Evolutionary conservation across 1,140 invertebrate genomes (phyloP).

Genomic region (Apolygus lucorum): DNA sequence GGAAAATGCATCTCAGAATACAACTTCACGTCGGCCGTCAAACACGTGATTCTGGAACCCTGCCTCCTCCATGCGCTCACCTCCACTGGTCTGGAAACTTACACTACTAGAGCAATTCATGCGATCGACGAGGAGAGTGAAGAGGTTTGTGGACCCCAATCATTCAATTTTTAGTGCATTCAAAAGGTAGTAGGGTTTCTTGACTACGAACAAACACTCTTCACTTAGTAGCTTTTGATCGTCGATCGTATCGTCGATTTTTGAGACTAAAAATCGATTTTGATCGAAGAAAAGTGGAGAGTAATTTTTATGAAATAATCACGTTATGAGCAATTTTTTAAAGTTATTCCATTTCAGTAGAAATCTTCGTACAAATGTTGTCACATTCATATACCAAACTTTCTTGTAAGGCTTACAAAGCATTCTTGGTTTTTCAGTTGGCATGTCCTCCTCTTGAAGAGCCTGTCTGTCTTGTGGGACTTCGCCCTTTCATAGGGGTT

Average conservation of each 20-base stretch:
- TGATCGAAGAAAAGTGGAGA: too few relatives aligned
- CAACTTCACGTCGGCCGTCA: constrained; percentile 60
- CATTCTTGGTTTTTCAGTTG: constrained; percentile 37
- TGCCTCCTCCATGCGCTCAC: constrained; percentile 65
- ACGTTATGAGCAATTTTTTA: too few relatives aligned
- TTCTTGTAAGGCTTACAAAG: too few relatives aligned
- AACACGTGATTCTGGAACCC: constrained; percentile 54
- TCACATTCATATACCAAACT: too few relatives aligned
- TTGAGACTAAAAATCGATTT: too few relatives aligned
- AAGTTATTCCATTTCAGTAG: background rate
- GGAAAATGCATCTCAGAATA: constrained; percentile 41
- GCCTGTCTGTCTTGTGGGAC: constrained; percentile 59
- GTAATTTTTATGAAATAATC: too few relatives aligned
- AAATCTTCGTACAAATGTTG: background rate
- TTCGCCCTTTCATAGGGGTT: constrained; percentile 63
- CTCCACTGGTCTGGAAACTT: constrained; percentile 66
- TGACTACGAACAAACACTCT: too few relatives aligned
- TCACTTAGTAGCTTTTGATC: too few relatives aligned
- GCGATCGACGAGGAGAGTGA: constrained; percentile 30
- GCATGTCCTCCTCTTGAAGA: constrained; percentile 51
- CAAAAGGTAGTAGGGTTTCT: too few relatives aligned
- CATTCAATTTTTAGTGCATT: too few relatives aligned
- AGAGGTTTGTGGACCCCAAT: too few relatives aligned
- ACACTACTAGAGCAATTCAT: constrained; percentile 58
- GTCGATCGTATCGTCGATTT: too few relatives aligned